Percentiles rank a stretch among this genome's conserved stretches.
These are phyloP conservation scores for Camelus dromedarius DNA, from an alignment of 2,113 vertebrate genomes.

Conservation along the genomic window DNA sequence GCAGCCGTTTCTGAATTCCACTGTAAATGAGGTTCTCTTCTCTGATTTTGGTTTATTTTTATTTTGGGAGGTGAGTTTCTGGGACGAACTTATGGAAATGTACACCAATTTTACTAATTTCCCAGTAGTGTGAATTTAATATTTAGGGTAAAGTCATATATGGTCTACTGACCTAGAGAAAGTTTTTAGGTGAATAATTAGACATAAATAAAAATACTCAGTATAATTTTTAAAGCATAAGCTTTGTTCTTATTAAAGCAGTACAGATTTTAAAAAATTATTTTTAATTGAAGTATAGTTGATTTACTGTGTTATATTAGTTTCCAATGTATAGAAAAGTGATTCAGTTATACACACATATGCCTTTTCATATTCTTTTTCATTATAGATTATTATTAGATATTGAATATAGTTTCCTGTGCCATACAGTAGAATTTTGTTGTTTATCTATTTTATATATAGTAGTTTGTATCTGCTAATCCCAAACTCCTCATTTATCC, in stretches of 20 bases:
- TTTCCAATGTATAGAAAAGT: no score
- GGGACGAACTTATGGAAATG: not conserved
- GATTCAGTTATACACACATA: no score
- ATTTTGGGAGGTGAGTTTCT: not conserved
- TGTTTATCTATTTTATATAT: no score
- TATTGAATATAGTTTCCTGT: no score
- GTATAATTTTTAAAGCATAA: not conserved
- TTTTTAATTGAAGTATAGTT: no score
- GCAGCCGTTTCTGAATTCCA: not conserved
- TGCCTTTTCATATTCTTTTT: no score
- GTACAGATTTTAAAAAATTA: not conserved
- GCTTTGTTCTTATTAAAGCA: not conserved
- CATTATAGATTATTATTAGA: no score
- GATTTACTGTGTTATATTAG: no score
- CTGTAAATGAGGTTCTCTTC: not conserved
- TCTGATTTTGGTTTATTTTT: not conserved
- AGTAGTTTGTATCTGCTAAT: no score
- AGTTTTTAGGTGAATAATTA: not conserved
- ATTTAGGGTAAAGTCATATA: not conserved
- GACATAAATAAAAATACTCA: not conserved
- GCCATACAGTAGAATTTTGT: no score
- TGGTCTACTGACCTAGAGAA: not conserved
- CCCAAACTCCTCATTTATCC: no score
- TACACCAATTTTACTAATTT: not conserved
- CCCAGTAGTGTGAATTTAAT: not conserved